Base-by-base conservation (phyloP, 1,140 invertebrate genomes). In the Drosophila santomea region DNA sequence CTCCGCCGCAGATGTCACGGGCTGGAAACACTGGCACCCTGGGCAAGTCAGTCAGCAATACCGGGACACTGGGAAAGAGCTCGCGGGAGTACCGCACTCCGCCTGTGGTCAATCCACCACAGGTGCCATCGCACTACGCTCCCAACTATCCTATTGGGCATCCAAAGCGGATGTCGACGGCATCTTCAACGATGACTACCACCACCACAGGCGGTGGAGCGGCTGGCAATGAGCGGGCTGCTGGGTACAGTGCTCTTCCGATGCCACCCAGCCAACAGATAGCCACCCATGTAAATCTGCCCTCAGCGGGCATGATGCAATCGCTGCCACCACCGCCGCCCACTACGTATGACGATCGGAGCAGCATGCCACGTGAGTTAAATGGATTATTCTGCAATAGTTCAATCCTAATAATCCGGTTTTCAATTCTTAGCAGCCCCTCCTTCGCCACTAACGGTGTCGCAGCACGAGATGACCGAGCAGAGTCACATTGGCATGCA, bases 101-200 rank as follows among this genome's bases (percentile, higher is more conserved):
- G 14, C 98, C 98, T 10, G 97, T 97, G 41, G 97, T 99, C 14
- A 97, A 98, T 32, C 98, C 98, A 8, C 98, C 98, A 12, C 97
- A 97, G 93, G 96, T 99, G 54, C 98, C 98, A 4, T 97, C 96
- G 85, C 97, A 98, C 93, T 98, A 98, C 93, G 97, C 97, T 12
- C 97, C 97, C 7, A 98, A 98, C 93, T 98, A 98, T 93, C 97
- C 97, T 3, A 93, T 97, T 59, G 96, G 96, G 1, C 96, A 97
- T 94, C 95, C 95, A 2, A 93, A 95, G 80, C 94, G 95, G 66
- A 92, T 89, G 91, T 92, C 91, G 1, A 91, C 91, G 14, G 80
- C 88, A 15, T 91, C 91, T 20, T 88, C 73, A 57, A 44, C 55
- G 28, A 55, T 69, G 20, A 91, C 80, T 14, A 83, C 79, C 43